Conservation (phyloP, 2,888 invertebrate genomes). For the Tiphia femorata region DNA sequence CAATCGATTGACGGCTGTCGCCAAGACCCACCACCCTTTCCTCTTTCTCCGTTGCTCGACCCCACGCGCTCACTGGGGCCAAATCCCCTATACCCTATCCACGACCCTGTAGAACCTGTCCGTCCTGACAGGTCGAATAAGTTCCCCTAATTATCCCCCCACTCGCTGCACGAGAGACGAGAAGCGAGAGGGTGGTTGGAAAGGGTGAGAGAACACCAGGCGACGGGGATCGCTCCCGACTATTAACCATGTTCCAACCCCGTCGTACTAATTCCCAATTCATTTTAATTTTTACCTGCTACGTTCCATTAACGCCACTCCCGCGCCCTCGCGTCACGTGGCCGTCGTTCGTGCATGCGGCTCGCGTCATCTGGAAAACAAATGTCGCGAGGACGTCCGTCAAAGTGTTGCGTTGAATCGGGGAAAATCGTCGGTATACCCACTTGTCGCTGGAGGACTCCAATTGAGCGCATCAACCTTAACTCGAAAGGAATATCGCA, state of each 20-base stretch:
- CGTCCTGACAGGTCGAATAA: slow-evolving; percentile 39
- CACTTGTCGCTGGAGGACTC: too few species aligned
- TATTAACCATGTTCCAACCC: slow-evolving; percentile 14
- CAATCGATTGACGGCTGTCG: slow-evolving; percentile 71
- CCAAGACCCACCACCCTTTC: slow-evolving; percentile 64
- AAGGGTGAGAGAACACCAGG: too few species aligned
- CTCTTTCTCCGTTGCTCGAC: slow-evolving; percentile 38
- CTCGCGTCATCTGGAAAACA: slow-evolving; percentile 25
- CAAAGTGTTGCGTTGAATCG: too few species aligned
- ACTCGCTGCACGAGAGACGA: slow-evolving; percentile 13
- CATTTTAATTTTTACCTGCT: slow-evolving; percentile 19
- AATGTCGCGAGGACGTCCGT: slow-evolving; percentile 12
- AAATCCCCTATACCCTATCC: slow-evolving; percentile 62
- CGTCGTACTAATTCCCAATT: slow-evolving; percentile 19
- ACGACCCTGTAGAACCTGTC: slow-evolving; percentile 46
- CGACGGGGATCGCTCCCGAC: too few species aligned
- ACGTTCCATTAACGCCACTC: slow-evolving; percentile 2
- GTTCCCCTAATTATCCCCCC: slow-evolving; percentile 44
- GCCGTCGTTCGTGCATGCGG: background rate
- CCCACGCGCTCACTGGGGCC: slow-evolving; percentile 32
- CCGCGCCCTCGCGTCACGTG: slow-evolving; percentile 10
- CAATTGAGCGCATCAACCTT: too few species aligned
- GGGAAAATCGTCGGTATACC: too few species aligned
- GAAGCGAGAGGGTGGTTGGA: too few species aligned
- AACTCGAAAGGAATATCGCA: too few species aligned